phyloP scores from a whole-genome alignment of 2,888 invertebrate genomes.

The Aleiodes alternator region DNA sequence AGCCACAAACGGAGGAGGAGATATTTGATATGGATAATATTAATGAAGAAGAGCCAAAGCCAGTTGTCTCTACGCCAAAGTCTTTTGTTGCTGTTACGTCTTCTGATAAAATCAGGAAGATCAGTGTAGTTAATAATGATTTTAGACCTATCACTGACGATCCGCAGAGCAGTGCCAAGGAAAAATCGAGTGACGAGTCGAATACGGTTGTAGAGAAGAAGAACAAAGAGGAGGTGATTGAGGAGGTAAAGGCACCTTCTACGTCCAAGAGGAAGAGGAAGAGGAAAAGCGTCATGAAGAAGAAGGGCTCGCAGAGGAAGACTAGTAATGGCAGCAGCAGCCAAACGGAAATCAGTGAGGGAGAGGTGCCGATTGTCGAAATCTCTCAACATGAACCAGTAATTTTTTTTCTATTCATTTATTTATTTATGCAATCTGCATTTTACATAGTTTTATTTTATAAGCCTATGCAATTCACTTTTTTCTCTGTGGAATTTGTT shows the following conservation, averaged over 20 bases:
- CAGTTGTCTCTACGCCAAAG: conserved; percentile 67
- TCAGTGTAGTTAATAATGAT: conserved; percentile 80
- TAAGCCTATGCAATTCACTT: no score
- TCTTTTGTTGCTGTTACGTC: conserved; percentile 77
- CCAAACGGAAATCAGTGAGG: conserved; percentile 68
- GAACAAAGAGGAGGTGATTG: conserved; percentile 69
- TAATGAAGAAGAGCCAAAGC: conserved; percentile 74
- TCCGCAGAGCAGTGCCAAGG: conserved; percentile 61
- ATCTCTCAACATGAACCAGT: conserved; percentile 43
- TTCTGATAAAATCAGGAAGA: conserved; percentile 79
- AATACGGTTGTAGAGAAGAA: conserved; percentile 68
- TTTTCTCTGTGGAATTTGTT: no score
- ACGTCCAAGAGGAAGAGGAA: conserved; percentile 85
- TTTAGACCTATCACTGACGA: conserved; percentile 79
- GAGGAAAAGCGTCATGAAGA: conserved; percentile 87
- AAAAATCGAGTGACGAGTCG: conserved; percentile 69
- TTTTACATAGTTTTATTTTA: no score
- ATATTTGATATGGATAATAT: conserved; percentile 84
- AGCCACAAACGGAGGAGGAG: conserved; percentile 76
- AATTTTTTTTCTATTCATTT: no score
- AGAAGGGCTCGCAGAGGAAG: conserved; percentile 86
- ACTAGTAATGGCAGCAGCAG: conserved; percentile 74
- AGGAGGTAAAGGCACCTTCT: conserved; percentile 78
- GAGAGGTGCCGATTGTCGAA: conserved; percentile 62
- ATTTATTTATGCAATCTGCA: no score